A percentile compares a stretch with the other conserved stretches of the same genome.
These are phyloP conservation scores for Saxicola maurus DNA, from an alignment of 2,797 vertebrate species.

Conservation along the genomic window DNA sequence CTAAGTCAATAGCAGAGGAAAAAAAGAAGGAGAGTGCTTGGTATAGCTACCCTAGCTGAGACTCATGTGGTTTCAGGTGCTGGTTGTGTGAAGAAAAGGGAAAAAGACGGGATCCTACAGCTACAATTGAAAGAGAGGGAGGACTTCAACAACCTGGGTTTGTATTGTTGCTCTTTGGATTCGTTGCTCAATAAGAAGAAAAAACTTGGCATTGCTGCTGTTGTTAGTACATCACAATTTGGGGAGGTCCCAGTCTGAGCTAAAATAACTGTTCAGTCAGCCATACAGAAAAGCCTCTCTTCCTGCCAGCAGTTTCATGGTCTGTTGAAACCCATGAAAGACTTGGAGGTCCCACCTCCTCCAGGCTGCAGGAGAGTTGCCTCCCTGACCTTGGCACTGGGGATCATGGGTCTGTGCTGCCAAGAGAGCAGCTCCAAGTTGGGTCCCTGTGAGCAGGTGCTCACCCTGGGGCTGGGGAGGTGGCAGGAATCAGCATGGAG, in stretches of 20 bases:
- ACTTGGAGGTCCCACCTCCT: background rate
- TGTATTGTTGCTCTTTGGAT: background rate
- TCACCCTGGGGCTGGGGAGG: background rate
- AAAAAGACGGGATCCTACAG: background rate
- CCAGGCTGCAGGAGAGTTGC: fast-evolving
- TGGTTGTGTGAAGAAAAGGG: background rate
- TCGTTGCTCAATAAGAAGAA: background rate
- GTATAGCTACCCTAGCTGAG: background rate
- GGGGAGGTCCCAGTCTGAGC: background rate
- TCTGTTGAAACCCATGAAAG: background rate
- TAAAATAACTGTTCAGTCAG: background rate
- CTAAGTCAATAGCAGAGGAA: background rate
- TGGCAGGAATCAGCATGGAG: background rate
- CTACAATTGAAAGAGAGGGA: background rate
- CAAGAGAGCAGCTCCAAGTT: fast-evolving
- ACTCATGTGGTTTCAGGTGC: background rate
- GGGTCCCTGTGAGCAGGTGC: fast-evolving
- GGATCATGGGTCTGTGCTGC: background rate
- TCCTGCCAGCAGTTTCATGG: background rate
- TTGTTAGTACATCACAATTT: background rate
- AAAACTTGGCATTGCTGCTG: background rate
- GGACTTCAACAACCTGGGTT: background rate
- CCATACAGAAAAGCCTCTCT: background rate
- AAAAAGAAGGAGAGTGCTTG: background rate
- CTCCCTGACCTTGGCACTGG: fast-evolving